phyloP scores from a whole-genome alignment of 1,140 invertebrate genomes.

The Cyrtorhinus lividipennis region DNA sequence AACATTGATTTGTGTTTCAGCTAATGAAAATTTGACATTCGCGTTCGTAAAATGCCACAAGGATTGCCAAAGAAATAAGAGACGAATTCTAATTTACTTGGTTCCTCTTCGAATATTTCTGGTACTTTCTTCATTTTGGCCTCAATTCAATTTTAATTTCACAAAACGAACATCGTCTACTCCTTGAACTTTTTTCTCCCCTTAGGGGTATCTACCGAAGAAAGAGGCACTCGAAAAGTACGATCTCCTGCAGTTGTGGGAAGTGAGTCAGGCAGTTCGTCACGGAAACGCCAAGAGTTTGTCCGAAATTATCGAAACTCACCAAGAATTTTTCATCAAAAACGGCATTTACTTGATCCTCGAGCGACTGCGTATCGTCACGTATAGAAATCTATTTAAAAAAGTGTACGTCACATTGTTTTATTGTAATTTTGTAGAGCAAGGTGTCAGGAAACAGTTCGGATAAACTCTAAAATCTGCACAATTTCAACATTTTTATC shows the following conservation, averaged over 20 bases:
- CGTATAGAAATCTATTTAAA: slow-evolving; percentile 92
- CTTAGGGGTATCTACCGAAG: slow-evolving; percentile 72
- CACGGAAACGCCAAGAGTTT: slow-evolving; percentile 74
- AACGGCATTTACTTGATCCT: slow-evolving; percentile 93
- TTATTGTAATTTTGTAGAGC: too few species aligned
- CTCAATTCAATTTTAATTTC: slow-evolving; percentile 6
- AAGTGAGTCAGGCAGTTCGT: slow-evolving; percentile 71
- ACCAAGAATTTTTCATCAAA: slow-evolving; percentile 86
- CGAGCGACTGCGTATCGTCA: slow-evolving; percentile 88
- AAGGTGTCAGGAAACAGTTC: too few species aligned
- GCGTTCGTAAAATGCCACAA: slow-evolving; percentile 84
- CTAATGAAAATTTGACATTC: slow-evolving; percentile 81
- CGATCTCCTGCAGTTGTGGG: slow-evolving; percentile 77
- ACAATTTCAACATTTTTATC: too few species aligned
- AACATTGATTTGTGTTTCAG: too few species aligned
- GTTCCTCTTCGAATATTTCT: slow-evolving; percentile 76
- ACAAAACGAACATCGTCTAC: too few species aligned
- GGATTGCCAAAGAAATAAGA: slow-evolving; percentile 73
- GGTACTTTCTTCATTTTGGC: slow-evolving; percentile 30
- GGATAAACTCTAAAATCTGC: neutral
- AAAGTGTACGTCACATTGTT: slow-evolving; percentile 67
- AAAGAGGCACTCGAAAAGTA: slow-evolving; percentile 69
- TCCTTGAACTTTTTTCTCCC: too few species aligned
- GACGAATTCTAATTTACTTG: slow-evolving; percentile 86
- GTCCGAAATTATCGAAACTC: slow-evolving; percentile 65